Conservation (phyloP, 2,888 invertebrate species). For the Synanthedon tipuliformis region DNA sequence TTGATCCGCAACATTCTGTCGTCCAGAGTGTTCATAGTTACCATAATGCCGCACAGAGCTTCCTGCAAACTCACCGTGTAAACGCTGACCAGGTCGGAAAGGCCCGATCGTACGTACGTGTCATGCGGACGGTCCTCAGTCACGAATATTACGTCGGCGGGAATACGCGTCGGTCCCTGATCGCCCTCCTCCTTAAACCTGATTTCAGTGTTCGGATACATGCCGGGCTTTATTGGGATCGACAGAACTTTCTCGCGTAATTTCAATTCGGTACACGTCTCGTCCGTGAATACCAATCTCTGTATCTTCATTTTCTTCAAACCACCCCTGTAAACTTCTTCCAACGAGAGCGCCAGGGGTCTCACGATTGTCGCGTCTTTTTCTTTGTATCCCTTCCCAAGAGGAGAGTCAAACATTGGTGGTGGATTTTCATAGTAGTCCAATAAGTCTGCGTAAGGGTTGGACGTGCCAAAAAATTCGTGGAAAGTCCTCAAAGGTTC, state of each 20-base stretch:
- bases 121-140: constrained; percentile 79
- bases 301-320: constrained; percentile 88
- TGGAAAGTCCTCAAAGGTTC: constrained; percentile 80
- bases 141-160: constrained; percentile 81
- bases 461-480: constrained; percentile 85
- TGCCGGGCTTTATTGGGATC: constrained; percentile 80
- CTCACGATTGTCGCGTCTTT: constrained; percentile 65
- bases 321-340: constrained; percentile 77
- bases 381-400: constrained; percentile 73
- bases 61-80: constrained; percentile 74
- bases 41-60: constrained; percentile 76
- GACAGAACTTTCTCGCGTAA: constrained; percentile 79
- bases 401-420: constrained; percentile 71
- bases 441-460: constrained; percentile 83
- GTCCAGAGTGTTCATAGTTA: constrained; percentile 78
- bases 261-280: constrained; percentile 72
- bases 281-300: constrained; percentile 75
- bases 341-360: constrained; percentile 60
- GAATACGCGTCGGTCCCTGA: constrained; percentile 78
- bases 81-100: constrained; percentile 74
- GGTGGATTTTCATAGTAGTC: constrained; percentile 74
- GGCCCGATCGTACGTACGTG: constrained; percentile 72
- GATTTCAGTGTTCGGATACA: constrained; percentile 78
- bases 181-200: constrained; percentile 84
- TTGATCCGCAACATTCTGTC: constrained; percentile 75